These are phyloP conservation scores for Cydia amplana DNA, from an alignment of 1,140 invertebrate genomes.

Conservation along the genomic window DNA sequence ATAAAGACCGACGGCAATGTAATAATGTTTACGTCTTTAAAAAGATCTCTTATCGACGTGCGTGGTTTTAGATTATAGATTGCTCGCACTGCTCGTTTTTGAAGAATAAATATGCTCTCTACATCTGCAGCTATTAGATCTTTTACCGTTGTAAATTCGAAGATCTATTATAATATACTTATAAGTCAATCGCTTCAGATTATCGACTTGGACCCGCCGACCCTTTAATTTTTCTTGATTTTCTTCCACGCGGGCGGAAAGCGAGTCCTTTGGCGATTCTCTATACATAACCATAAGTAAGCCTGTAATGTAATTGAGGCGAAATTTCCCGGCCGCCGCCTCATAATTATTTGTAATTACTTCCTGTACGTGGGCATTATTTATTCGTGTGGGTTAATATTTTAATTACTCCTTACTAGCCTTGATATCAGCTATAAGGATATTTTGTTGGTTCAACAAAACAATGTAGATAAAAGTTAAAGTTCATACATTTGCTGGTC, in stretches of 20 bases:
- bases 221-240: conserved; percentile 14
- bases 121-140: too few relatives aligned
- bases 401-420: neutral
- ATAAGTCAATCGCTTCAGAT: neutral
- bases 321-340: neutral
- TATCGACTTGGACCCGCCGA: neutral
- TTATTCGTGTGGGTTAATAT: neutral
- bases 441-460: neutral
- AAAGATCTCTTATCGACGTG: too few relatives aligned
- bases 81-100: too few relatives aligned
- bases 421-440: neutral
- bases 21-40: too few relatives aligned
- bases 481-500: too few relatives aligned
- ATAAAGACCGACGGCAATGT: too few relatives aligned
- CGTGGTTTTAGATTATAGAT: too few relatives aligned
- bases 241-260: neutral
- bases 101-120: too few relatives aligned
- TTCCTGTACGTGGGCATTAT: neutral
- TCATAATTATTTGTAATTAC: conserved; percentile 7
- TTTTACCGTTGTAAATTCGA: too few relatives aligned
- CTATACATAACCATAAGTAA: neutral
- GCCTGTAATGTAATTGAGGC: neutral
- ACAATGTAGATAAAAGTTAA: too few relatives aligned
- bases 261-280: neutral
- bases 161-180: neutral